phyloP scores from a whole-genome alignment of 2,797 vertebrate genomes.

The Melanotaenia nigrans region DNA sequence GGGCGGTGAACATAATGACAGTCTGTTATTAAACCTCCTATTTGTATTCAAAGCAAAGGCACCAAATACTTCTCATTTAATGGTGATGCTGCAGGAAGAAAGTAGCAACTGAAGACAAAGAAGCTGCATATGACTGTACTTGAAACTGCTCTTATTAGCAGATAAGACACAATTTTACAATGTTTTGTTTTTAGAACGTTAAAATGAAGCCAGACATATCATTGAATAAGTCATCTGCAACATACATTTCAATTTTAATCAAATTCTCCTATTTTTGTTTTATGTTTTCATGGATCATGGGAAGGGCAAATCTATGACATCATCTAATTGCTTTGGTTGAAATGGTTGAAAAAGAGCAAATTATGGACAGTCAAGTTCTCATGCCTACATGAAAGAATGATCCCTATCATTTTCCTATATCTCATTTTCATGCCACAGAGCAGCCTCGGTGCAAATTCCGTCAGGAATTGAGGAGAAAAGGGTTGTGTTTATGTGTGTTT shows the following conservation, averaged over 20 bases:
- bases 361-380: slow-evolving; percentile 67
- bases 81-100: slow-evolving; percentile 21
- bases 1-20: slow-evolving; percentile 55
- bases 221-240: not conserved
- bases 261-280: slow-evolving; percentile 38
- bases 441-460: slow-evolving; percentile 53
- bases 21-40: slow-evolving; percentile 60
- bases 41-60: slow-evolving; percentile 65
- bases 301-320: slow-evolving; percentile 64
- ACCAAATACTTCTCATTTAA: slow-evolving; percentile 46
- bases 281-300: slow-evolving; percentile 50
- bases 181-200: not conserved
- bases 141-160: slow-evolving; percentile 5
- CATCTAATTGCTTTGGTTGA: slow-evolving; percentile 70
- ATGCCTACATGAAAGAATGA: slow-evolving; percentile 53
- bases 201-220: not conserved
- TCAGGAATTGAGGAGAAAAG: slow-evolving; percentile 62
- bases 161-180: not conserved
- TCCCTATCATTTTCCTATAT: slow-evolving; percentile 71
- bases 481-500: slow-evolving; percentile 65
- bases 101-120: slow-evolving; percentile 22
- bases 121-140: not conserved
- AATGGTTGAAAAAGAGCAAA: slow-evolving; percentile 43
- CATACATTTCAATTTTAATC: slow-evolving; percentile 1
- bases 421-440: slow-evolving; percentile 67